phyloP scores from a whole-genome alignment of 2,888 invertebrate species.

The Macroteleia sp. region DNA sequence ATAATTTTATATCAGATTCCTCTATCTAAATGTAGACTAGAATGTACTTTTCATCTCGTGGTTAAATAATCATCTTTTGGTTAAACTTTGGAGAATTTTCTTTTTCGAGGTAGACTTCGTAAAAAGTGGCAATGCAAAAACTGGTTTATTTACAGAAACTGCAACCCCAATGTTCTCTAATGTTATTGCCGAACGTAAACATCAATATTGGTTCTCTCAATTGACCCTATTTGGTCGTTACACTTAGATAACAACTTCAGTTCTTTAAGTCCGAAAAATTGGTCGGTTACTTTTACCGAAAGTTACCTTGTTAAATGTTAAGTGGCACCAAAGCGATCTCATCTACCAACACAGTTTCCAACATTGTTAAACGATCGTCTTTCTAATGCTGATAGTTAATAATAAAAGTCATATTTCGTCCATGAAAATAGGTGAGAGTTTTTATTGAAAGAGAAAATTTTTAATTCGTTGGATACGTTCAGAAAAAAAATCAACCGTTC shows the following conservation, averaged over 20 bases:
- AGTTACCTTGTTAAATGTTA: not conserved
- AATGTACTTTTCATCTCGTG: too few relatives aligned
- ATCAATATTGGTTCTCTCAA: constrained; percentile 25
- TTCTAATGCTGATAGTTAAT: too few relatives aligned
- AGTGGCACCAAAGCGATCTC: too few relatives aligned
- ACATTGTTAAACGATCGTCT: too few relatives aligned
- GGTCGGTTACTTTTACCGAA: not conserved
- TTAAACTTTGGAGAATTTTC: too few relatives aligned
- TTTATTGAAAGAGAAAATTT: not conserved
- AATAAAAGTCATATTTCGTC: too few relatives aligned
- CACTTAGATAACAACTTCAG: not conserved
- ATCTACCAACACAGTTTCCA: too few relatives aligned
- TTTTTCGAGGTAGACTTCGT: not conserved
- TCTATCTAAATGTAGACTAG: too few relatives aligned
- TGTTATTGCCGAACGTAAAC: constrained; percentile 33
- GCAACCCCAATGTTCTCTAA: constrained; percentile 17
- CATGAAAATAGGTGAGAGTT: not conserved
- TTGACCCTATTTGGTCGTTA: constrained; percentile 1
- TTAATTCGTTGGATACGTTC: not conserved
- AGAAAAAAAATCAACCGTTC: too few relatives aligned
- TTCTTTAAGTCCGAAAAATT: not conserved
- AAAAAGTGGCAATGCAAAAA: constrained; percentile 3
- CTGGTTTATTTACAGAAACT: constrained; percentile 19
- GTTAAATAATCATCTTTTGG: too few relatives aligned
- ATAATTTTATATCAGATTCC: too few relatives aligned